Percentiles rank a stretch among this genome's conserved stretches.
phyloP scores from a whole-genome alignment of 2,888 invertebrate genomes.

The Bugula neritina region DNA sequence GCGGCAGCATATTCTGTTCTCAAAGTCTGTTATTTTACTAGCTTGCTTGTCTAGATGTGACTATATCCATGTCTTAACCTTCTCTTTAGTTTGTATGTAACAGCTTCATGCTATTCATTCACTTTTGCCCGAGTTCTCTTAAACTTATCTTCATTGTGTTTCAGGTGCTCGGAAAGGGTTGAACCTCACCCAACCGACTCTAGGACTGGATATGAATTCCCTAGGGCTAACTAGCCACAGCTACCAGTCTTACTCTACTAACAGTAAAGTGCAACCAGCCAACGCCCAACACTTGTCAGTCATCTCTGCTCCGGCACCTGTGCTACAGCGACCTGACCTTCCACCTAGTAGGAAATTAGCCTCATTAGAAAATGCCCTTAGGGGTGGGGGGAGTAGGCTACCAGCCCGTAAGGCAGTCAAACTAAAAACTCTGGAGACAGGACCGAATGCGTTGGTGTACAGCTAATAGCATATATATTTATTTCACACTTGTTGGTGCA shows the following conservation, averaged over 20 bases:
- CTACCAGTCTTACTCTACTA: not conserved
- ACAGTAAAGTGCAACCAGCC: slow-evolving; percentile 25
- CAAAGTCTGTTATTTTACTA: too few species aligned
- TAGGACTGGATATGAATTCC: slow-evolving; percentile 14
- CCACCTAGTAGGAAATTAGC: slow-evolving; percentile 24
- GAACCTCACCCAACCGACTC: not conserved
- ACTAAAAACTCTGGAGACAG: slow-evolving; percentile 18
- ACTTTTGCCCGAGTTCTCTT: too few species aligned
- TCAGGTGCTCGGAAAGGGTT: not conserved
- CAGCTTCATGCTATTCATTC: too few species aligned
- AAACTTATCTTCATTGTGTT: too few species aligned
- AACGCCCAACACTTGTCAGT: slow-evolving; percentile 38
- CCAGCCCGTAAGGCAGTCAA: slow-evolving; percentile 22
- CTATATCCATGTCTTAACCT: too few species aligned
- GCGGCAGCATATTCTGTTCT: too few species aligned
- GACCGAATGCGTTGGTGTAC: slow-evolving; percentile 19
- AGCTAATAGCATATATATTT: not conserved
- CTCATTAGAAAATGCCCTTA: slow-evolving; percentile 17
- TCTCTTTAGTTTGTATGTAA: too few species aligned
- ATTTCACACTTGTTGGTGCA: not conserved
- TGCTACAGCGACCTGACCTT: slow-evolving; percentile 43
- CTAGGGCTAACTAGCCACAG: not conserved
- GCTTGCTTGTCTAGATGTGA: too few species aligned
- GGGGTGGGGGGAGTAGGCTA: slow-evolving; percentile 18
- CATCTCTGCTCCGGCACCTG: slow-evolving; percentile 51